phyloP scores from a whole-genome alignment of 2,888 invertebrate species.

The Macaria liturata region DNA sequence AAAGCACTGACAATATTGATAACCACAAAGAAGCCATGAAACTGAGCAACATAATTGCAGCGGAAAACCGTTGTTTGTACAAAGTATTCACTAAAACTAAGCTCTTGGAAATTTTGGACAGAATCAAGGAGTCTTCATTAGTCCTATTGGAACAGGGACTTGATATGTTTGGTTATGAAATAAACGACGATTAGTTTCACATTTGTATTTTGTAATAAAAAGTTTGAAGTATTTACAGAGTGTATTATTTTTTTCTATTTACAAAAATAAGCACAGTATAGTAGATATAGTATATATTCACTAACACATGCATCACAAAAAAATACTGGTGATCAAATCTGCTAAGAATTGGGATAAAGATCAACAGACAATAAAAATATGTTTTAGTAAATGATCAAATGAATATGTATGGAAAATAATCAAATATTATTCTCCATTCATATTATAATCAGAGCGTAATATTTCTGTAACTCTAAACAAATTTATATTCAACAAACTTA shows the following conservation, averaged over 20 bases:
- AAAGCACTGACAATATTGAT: constrained; percentile 88
- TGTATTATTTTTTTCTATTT: constrained; percentile 39
- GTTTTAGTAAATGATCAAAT: no score
- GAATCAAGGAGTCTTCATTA: constrained; percentile 91
- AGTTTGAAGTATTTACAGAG: constrained; percentile 49
- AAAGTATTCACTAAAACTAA: constrained; percentile 91
- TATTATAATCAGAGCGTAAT: no score
- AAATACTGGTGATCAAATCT: no score
- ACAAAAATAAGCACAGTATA: constrained; percentile 25
- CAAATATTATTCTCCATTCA: no score
- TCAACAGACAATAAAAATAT: no score
- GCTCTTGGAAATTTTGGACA: constrained; percentile 88
- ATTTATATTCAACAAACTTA: no score
- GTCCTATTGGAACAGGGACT: constrained; percentile 88
- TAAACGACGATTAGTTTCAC: constrained; percentile 51
- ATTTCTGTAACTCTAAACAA: no score
- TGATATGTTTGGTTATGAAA: constrained; percentile 92
- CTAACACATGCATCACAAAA: no score
- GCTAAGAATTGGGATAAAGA: no score
- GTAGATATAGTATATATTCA: no score
- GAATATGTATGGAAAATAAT: no score
- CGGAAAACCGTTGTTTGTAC: constrained; percentile 91
- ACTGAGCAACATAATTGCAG: constrained; percentile 90
- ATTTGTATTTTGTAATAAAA: constrained; percentile 53
- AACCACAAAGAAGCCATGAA: constrained; percentile 87